Base-by-base conservation (phyloP, 2,797 vertebrate genomes). In the Acanthopagrus latus region DNA sequence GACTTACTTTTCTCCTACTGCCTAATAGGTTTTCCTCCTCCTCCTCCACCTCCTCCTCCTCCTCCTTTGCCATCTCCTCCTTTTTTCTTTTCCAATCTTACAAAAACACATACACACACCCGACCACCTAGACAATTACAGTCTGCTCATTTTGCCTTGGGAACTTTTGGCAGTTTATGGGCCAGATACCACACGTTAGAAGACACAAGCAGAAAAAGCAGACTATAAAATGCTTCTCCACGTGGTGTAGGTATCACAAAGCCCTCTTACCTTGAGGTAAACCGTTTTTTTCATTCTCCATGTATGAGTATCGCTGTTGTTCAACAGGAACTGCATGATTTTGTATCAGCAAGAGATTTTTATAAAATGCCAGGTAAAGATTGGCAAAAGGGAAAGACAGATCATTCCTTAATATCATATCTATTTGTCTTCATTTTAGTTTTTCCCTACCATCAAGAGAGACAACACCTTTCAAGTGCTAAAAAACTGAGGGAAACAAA, bases 111-210 rank as follows among this genome's bases (percentile, higher is more conserved):
- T 21, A 73, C 84, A 85, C 84, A 76, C 63, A 51, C 65, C 73
- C 58, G 3, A 72, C 83, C 76, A 84, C 86, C 78, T 83, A 76
- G 76, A 86, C 87, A 81, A 89, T 90, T 88, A 89, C 55, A 86
- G 76, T 82, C 88, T 83, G 73, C 80, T 82, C 38, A 65, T 85
- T 91, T 83, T 67, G 82, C 78, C 78, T 56, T 74, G 74, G 80
- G 80, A 88, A 83, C 69, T 56, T 78, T 82, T 79, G 38, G 72
- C 71, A 79, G 80, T 91, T 93, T 92, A 91, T 83, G 80, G 71
- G 80, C 78, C 74, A 86, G 78, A 84, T 86, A 84, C 77, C 56
- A 47, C 74, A 82, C 71, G 85, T 90, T 47, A 84, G 83, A 90
- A 90, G 70, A 86, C 88, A 86, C 74, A 55, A 80, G 60, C 59